phyloP scores from a whole-genome alignment of 2,797 vertebrate genomes.

The Acipenser transmontanus region DNA sequence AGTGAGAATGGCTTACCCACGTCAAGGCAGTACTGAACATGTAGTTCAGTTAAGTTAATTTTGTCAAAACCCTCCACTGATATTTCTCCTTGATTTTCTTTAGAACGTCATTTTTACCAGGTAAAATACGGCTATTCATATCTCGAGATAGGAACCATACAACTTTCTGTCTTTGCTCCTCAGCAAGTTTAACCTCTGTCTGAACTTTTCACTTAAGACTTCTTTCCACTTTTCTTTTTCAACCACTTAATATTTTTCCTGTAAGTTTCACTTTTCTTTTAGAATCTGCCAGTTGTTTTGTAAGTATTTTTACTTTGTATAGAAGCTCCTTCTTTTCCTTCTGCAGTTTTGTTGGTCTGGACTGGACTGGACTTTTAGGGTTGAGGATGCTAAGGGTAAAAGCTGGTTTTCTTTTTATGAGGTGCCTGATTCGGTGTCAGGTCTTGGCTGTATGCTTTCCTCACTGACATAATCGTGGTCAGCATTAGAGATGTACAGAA shows the following conservation, averaged over 20 bases:
- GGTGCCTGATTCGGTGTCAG: no score
- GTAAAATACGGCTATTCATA: constrained; percentile 16
- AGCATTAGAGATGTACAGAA: no score
- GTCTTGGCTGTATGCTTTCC: no score
- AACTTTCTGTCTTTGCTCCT: constrained; percentile 9
- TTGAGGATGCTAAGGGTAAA: constrained; percentile 12
- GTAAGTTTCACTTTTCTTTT: constrained; percentile 12
- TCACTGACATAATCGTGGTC: no score
- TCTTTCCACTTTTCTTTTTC: not conserved
- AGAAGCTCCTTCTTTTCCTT: constrained; percentile 15
- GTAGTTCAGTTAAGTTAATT: constrained; percentile 13
- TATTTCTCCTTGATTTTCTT: constrained; percentile 10
- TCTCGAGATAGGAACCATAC: constrained; percentile 13
- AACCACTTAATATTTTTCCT: constrained; percentile 9
- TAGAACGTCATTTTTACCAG: constrained; percentile 15
- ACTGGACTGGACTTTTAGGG: constrained; percentile 14
- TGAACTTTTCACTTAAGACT: constrained; percentile 12
- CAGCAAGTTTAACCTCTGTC: constrained; percentile 4
- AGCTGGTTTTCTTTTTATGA: no score
- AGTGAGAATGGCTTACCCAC: constrained; percentile 4
- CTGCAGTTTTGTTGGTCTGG: constrained; percentile 5
- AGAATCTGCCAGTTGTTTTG: constrained; percentile 11
- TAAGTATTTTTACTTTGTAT: constrained; percentile 8
- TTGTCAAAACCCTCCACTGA: constrained; percentile 11
- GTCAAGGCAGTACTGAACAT: constrained; percentile 9